These are phyloP conservation scores for Nyctibius bracteatus DNA, from an alignment of 2,113 vertebrate species.

Conservation along the genomic window DNA sequence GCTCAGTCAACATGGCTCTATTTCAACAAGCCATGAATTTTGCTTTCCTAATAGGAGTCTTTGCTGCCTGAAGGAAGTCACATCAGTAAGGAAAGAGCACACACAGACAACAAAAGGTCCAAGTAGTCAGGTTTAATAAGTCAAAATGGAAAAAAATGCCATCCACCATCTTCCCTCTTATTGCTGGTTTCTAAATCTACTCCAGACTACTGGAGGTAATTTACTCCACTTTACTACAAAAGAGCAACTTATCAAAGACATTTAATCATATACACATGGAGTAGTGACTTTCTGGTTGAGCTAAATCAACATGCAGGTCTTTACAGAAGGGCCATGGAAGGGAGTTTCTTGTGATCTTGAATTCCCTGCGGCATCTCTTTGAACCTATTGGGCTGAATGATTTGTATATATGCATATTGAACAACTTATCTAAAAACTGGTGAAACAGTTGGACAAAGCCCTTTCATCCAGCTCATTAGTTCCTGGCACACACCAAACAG, in stretches of 20 bases:
- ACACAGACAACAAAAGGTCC: background rate
- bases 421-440: background rate
- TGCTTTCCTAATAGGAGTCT: background rate
- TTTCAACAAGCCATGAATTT: background rate
- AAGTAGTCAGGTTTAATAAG: background rate
- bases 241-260: background rate
- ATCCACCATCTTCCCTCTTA: background rate
- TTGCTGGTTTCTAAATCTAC: background rate
- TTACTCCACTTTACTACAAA: background rate
- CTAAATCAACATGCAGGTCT: background rate
- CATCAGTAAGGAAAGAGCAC: background rate
- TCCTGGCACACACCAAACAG: background rate
- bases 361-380: background rate
- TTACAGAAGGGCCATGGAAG: background rate
- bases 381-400: background rate
- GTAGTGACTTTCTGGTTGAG: background rate
- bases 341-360: background rate
- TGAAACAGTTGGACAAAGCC: background rate
- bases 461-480: background rate
- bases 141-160: background rate
- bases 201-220: background rate
- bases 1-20: background rate
- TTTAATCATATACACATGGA: background rate
- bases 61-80: background rate
- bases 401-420: background rate